These are phyloP conservation scores for Telmatherina bonti DNA, from an alignment of 2,797 vertebrate species.

Conservation along the genomic window DNA sequence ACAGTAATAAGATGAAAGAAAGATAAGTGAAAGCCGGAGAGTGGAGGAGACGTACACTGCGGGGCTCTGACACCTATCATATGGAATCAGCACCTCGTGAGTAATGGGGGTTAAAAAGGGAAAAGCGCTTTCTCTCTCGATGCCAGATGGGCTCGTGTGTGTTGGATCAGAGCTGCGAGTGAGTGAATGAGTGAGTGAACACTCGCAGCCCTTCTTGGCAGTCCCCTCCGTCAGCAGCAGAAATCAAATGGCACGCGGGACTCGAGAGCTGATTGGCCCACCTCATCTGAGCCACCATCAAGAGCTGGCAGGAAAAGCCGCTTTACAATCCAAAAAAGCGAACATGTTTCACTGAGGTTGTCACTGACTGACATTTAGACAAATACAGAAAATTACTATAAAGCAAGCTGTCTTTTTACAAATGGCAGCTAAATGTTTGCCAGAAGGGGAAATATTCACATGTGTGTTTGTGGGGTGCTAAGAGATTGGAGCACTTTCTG, in stretches of 20 bases:
- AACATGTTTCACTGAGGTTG: conserved; percentile 27
- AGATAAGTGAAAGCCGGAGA: conserved; percentile 57
- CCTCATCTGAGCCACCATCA: conserved; percentile 42
- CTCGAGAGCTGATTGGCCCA: conserved; percentile 47
- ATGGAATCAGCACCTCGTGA: conserved; percentile 74
- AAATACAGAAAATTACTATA: conserved; percentile 41
- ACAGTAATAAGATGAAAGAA: conserved; percentile 67
- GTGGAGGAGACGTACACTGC: conserved; percentile 51
- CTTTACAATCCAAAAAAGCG: conserved; percentile 17
- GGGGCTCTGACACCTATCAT: conserved; percentile 70
- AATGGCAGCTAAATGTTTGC: conserved; percentile 21
- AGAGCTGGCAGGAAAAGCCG: conserved; percentile 30
- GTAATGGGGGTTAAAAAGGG: conserved; percentile 75
- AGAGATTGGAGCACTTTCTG: conserved; percentile 13
- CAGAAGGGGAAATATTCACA: conserved; percentile 28
- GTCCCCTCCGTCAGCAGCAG: conserved; percentile 11
- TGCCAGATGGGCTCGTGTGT: conserved; percentile 63
- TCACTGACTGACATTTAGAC: conserved; percentile 45
- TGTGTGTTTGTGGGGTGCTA: neutral
- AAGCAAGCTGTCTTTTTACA: conserved; percentile 49
- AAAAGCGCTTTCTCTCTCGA: conserved; percentile 47
- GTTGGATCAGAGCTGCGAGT: conserved; percentile 41
- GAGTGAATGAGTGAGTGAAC: conserved; percentile 52
- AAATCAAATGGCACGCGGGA: conserved; percentile 47
- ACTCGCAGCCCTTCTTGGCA: conserved; percentile 36